Conservation (phyloP, 2,113 vertebrate species). For the Jaculus jaculus region DNA sequence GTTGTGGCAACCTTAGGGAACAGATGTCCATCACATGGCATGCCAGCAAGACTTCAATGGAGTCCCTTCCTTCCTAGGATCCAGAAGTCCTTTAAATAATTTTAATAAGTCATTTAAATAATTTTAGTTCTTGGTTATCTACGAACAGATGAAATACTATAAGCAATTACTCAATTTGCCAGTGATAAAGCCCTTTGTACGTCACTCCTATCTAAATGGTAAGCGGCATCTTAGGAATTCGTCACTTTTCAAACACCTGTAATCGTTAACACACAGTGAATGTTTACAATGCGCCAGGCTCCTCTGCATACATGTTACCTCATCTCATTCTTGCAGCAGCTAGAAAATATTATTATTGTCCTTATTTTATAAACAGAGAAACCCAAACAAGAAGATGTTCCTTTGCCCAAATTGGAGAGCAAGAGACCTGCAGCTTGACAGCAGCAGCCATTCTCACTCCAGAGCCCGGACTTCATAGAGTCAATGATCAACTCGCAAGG, state of each 20-base stretch:
- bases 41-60: not conserved
- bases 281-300: not conserved
- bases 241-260: not conserved
- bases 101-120: not conserved
- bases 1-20: not conserved
- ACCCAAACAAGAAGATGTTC: not conserved
- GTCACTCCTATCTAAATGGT: not conserved
- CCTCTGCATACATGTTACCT: not conserved
- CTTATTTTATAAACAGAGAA: not conserved
- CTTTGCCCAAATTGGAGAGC: not conserved
- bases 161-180: not conserved
- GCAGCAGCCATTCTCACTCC: not conserved
- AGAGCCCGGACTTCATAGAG: not conserved
- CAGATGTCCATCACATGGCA: not conserved
- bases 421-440: not conserved
- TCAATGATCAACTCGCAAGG: not conserved
- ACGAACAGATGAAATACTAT: not conserved
- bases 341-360: not conserved
- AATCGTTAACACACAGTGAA: not conserved
- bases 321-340: not conserved
- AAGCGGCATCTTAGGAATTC: conserved; percentile 5
- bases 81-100: not conserved
- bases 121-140: conserved; percentile 10
- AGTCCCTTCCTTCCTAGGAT: not conserved
- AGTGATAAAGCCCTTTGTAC: not conserved